phyloP scores from a whole-genome alignment of 2,888 invertebrate species.

The Dermolepida albohirtum region DNA sequence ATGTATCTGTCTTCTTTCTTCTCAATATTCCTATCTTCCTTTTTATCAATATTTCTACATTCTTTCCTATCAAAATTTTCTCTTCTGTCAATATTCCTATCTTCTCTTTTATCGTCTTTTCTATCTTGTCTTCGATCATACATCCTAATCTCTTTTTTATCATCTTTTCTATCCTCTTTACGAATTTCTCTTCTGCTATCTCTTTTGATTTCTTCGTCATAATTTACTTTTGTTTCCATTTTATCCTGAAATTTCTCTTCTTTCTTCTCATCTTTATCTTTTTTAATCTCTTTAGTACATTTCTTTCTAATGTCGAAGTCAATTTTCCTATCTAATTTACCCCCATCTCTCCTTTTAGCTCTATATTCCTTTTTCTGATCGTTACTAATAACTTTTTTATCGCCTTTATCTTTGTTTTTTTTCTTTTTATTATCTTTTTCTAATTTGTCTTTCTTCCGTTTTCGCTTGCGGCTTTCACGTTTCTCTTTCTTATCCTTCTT shows the following conservation, averaged over 20 bases:
- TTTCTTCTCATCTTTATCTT: conserved; percentile 40
- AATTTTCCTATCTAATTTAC: conserved; percentile 34
- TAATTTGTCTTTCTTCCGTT: conserved; percentile 11
- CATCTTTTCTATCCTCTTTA: conserved; percentile 31
- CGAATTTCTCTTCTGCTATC: conserved; percentile 34
- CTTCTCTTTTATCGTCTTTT: conserved; percentile 30
- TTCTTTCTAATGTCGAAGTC: conserved; percentile 24
- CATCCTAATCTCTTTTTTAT: conserved; percentile 2
- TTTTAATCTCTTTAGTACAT: conserved; percentile 33
- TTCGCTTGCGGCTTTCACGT: conserved; percentile 12
- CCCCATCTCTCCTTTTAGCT: conserved; percentile 25
- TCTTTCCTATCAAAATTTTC: conserved; percentile 35
- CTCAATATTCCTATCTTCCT: conserved; percentile 25
- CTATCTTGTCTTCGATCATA: not conserved
- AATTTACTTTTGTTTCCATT: conserved; percentile 39
- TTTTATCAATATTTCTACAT: conserved; percentile 34
- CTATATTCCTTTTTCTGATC: conserved; percentile 24
- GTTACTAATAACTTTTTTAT: not conserved
- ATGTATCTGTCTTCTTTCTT: no score
- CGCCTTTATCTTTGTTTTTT: conserved; percentile 16
- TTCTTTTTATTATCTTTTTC: conserved; percentile 24
- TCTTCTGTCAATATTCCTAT: conserved; percentile 30
- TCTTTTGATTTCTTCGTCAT: conserved; percentile 34
- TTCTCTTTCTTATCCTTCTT: conserved; percentile 17
- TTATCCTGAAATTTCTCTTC: conserved; percentile 12